A percentile compares a stretch with the other conserved stretches of the same genome.
These are phyloP conservation scores for Cetonia aurata DNA, from an alignment of 2,888 invertebrate genomes.

Conservation along the genomic window DNA sequence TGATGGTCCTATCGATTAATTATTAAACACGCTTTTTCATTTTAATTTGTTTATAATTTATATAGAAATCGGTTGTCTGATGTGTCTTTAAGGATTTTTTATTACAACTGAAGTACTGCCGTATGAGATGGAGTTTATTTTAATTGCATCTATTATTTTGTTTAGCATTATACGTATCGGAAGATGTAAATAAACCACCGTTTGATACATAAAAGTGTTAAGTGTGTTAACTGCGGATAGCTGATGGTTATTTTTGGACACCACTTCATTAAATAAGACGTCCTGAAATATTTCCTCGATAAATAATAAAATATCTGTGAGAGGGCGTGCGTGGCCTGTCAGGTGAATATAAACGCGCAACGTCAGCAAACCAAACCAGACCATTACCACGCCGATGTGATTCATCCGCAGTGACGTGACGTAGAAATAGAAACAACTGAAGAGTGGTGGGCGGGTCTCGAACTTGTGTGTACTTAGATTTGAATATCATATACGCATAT, in stretches of 20 bases:
- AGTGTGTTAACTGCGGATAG: too few relatives aligned
- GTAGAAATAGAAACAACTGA: constrained; percentile 36
- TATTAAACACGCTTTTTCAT: too few relatives aligned
- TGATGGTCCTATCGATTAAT: too few relatives aligned
- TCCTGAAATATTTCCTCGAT: constrained; percentile 27
- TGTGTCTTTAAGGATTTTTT: too few relatives aligned
- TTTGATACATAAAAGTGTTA: too few relatives aligned
- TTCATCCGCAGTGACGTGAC: constrained; percentile 24
- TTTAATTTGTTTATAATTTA: too few relatives aligned
- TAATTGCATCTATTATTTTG: too few relatives aligned
- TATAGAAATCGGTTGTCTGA: too few relatives aligned
- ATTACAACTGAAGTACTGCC: too few relatives aligned
- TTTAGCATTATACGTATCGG: too few relatives aligned
- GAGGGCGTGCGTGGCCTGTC: constrained; percentile 37
- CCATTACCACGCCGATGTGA: constrained; percentile 15
- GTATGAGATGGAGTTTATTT: too few relatives aligned
- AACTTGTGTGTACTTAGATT: constrained; percentile 27
- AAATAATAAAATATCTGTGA: constrained; percentile 31
- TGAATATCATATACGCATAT: neutral
- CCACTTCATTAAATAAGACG: constrained; percentile 20
- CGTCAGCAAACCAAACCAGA: constrained; percentile 40
- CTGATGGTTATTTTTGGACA: constrained; percentile 3
- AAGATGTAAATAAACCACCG: too few relatives aligned
- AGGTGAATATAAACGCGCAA: constrained; percentile 35
- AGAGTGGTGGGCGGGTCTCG: constrained; percentile 19